These are phyloP conservation scores for Epinephelus cyanopodus DNA, from an alignment of 2,113 vertebrate species.

Conservation along the genomic window DNA sequence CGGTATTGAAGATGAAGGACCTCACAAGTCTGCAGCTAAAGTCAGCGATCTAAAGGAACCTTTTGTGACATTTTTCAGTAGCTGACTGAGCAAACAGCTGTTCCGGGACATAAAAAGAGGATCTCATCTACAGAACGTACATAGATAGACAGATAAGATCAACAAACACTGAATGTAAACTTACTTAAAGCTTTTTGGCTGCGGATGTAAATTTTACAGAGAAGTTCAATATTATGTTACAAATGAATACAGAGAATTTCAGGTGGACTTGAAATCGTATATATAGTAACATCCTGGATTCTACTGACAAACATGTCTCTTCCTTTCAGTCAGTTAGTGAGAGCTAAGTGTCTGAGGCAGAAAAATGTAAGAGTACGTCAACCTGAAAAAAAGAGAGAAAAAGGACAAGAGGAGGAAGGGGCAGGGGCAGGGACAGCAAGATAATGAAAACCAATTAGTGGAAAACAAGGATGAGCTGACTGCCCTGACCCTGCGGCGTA, in stretches of 20 bases:
- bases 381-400: not conserved
- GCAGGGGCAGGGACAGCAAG: not conserved
- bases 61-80: not conserved
- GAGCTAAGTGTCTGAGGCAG: not conserved
- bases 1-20: not conserved
- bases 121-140: not conserved
- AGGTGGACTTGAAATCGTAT: not conserved
- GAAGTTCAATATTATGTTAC: not conserved
- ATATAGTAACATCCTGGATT: not conserved
- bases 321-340: not conserved
- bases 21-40: not conserved
- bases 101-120: not conserved
- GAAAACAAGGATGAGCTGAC: constrained; percentile 47
- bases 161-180: not conserved
- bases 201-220: not conserved
- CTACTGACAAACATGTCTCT: not conserved
- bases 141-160: not conserved
- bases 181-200: not conserved
- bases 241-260: not conserved
- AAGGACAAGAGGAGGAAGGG: not conserved
- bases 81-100: not conserved
- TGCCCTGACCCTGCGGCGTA: constrained; percentile 66
- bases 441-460: constrained; percentile 62
- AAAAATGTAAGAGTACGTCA: not conserved
- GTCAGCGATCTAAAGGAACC: not conserved